Percentiles rank a stretch among this genome's conserved stretches.
These are phyloP conservation scores for Clitarchus hookeri DNA, from an alignment of 2,888 invertebrate genomes.

Conservation along the genomic window DNA sequence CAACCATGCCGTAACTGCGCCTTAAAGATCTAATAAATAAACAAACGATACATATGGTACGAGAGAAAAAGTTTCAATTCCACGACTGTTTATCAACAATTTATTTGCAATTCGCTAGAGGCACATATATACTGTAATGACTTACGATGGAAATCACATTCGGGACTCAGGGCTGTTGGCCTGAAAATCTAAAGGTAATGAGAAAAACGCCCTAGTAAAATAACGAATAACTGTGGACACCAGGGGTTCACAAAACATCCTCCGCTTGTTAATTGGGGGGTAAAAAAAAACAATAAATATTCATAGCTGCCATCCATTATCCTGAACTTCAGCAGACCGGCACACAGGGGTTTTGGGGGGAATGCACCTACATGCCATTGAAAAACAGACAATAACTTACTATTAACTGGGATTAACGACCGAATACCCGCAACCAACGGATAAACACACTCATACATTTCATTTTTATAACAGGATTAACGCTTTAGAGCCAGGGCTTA, in stretches of 20 bases:
- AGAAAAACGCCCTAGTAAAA: neutral
- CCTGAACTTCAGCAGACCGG: slow-evolving; percentile 6
- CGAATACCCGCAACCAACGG: neutral
- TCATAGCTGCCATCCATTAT: neutral
- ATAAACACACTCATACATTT: neutral
- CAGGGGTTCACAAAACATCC: slow-evolving; percentile 7
- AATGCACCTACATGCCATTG: neutral
- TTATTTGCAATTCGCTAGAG: no score
- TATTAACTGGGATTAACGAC: neutral
- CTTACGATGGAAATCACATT: no score
- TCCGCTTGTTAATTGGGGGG: neutral
- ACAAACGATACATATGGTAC: no score
- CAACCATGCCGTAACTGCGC: no score
- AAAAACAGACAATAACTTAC: slow-evolving; percentile 1
- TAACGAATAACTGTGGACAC: neutral
- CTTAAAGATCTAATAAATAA: no score
- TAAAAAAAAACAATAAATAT: neutral
- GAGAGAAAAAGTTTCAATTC: no score
- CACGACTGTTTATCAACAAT: no score
- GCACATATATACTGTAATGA: no score
- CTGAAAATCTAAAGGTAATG: neutral
- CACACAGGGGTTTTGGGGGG: slow-evolving; percentile 14
- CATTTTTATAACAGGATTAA: slow-evolving; percentile 10
- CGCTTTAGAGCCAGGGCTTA: neutral
- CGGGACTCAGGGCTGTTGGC: neutral